Conservation (phyloP, 2,113 vertebrate genomes). For the Oncorhynchus keta region DNA sequence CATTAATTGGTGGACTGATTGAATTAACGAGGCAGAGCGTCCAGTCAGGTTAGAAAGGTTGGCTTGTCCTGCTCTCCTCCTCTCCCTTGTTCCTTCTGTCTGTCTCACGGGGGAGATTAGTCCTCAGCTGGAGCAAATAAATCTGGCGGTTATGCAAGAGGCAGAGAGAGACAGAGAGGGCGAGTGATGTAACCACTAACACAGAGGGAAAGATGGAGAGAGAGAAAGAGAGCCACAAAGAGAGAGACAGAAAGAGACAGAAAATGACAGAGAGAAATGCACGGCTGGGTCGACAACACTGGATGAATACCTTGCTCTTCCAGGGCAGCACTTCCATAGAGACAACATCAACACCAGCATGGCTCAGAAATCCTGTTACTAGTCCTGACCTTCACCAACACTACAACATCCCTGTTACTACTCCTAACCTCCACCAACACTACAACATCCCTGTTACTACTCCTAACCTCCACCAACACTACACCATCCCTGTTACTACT, state of each 20-base stretch:
- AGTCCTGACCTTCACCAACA: too few relatives aligned
- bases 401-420: too few relatives aligned
- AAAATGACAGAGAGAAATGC: constrained; percentile 5
- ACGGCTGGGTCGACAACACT: neutral
- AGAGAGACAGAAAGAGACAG: constrained; percentile 38
- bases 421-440: too few relatives aligned
- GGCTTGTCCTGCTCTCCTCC: neutral
- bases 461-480: too few relatives aligned
- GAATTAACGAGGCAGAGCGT: constrained; percentile 56
- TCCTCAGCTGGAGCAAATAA: constrained; percentile 74
- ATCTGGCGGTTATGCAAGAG: constrained; percentile 72
- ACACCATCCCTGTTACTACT: too few relatives aligned
- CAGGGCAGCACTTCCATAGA: neutral
- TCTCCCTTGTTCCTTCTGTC: neutral
- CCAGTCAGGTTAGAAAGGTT: constrained; percentile 52
- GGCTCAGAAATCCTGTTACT: neutral
- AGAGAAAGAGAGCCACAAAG: neutral
- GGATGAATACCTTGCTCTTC: neutral
- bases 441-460: neutral
- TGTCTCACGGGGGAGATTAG: constrained; percentile 70
- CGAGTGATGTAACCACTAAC: constrained; percentile 25
- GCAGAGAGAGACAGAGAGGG: constrained; percentile 21
- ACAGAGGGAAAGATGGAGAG: constrained; percentile 2
- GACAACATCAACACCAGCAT: neutral
- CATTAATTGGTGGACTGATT: constrained; percentile 56